phyloP scores from a whole-genome alignment of 1,140 invertebrate species.

The Saxidomus purpurata region DNA sequence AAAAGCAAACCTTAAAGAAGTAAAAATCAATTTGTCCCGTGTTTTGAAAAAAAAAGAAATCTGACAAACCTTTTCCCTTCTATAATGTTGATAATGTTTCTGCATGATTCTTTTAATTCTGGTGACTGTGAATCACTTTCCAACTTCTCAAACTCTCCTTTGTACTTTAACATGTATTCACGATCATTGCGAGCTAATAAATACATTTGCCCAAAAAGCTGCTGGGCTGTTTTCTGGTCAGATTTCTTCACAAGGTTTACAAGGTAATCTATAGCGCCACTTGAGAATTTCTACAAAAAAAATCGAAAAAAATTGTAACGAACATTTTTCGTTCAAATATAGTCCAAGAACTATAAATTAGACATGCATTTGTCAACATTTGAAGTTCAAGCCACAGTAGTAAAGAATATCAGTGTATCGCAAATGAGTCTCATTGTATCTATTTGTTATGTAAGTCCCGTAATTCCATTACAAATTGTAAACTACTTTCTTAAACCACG shows the following conservation, averaged over 20 bases:
- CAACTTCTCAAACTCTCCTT: background rate
- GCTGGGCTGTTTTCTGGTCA: background rate
- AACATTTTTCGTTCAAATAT: too few relatives aligned
- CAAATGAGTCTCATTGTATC: too few relatives aligned
- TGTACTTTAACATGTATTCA: background rate
- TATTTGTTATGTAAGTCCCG: too few relatives aligned
- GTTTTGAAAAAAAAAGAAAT: background rate
- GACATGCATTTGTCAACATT: too few relatives aligned
- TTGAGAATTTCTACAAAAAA: background rate
- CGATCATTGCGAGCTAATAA: background rate
- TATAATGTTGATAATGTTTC: background rate
- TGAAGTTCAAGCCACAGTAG: too few relatives aligned
- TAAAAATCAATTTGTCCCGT: too few relatives aligned
- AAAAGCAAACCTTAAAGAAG: too few relatives aligned
- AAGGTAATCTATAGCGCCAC: background rate
- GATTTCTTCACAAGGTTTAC: background rate
- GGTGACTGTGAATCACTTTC: background rate
- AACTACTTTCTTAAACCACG: too few relatives aligned
- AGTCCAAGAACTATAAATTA: too few relatives aligned
- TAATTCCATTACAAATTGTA: too few relatives aligned
- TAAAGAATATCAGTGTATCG: too few relatives aligned
- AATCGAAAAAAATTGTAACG: too few relatives aligned
- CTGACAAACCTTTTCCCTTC: slow-evolving; percentile 2
- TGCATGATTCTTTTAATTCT: background rate
- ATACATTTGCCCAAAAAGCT: background rate